Conservation (phyloP, 2,113 vertebrate species). For the Etheostoma cragini region DNA sequence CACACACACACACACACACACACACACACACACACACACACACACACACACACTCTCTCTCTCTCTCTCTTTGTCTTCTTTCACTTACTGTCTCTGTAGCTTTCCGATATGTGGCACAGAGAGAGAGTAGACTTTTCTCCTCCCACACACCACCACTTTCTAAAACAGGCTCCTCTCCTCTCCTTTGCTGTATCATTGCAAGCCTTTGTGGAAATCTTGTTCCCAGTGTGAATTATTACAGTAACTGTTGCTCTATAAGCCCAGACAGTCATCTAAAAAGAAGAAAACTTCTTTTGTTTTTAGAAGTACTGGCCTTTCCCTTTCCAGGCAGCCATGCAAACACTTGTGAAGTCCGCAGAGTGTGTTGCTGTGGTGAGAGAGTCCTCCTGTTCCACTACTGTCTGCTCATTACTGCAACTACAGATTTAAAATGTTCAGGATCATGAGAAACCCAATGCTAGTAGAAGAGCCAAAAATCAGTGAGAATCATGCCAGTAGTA, state of each 20-base stretch:
- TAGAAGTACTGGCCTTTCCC: slow-evolving; percentile 25
- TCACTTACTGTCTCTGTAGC: slow-evolving; percentile 33
- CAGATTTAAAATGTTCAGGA: neutral
- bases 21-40: slow-evolving; percentile 5
- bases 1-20: slow-evolving; percentile 15
- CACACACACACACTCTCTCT: slow-evolving; percentile 25
- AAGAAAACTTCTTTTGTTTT: slow-evolving; percentile 51
- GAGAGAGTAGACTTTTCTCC: slow-evolving; percentile 48
- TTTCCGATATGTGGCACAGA: slow-evolving; percentile 32
- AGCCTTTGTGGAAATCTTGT: slow-evolving; percentile 72
- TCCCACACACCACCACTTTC: slow-evolving; percentile 60
- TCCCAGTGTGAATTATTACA: slow-evolving; percentile 76
- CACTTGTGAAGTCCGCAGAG: slow-evolving; percentile 12
- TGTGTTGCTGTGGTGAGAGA: neutral
- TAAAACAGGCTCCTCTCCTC: slow-evolving; percentile 43
- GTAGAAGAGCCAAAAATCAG: slow-evolving; percentile 26
- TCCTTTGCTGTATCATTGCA: slow-evolving; percentile 54
- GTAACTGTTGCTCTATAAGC: slow-evolving; percentile 52
- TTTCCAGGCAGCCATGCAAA: slow-evolving; percentile 23
- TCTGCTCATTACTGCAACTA: neutral
- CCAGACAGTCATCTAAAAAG: slow-evolving; percentile 64
- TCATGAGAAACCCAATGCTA: neutral
- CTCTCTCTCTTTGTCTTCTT: slow-evolving; percentile 28
- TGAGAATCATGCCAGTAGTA: neutral
- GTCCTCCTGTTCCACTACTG: neutral